phyloP scores from a whole-genome alignment of 2,113 vertebrate species.

The Tringa solitaria region DNA sequence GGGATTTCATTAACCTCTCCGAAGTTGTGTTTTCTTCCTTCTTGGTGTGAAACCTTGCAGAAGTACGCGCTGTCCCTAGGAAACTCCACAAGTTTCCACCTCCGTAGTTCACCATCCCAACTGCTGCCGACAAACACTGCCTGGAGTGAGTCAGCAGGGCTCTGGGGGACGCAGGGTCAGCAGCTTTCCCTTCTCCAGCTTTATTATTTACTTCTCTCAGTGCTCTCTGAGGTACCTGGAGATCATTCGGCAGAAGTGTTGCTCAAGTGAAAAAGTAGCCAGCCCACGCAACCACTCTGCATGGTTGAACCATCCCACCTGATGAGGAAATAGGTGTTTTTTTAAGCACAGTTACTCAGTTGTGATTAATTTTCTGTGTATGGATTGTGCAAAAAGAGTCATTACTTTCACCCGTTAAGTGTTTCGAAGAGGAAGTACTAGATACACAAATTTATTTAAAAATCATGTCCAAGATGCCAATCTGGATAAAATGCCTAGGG shows the following conservation, averaged over 20 bases:
- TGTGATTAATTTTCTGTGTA: background rate
- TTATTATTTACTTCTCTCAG: background rate
- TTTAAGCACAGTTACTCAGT: background rate
- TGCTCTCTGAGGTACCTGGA: background rate
- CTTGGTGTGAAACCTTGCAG: background rate
- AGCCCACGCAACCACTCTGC: accelerated
- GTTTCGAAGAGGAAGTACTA: background rate
- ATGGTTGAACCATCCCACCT: background rate
- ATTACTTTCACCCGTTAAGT: background rate
- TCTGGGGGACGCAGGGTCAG: background rate
- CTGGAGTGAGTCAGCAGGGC: background rate
- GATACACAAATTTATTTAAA: background rate
- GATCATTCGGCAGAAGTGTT: background rate
- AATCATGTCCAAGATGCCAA: background rate
- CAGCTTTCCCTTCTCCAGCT: background rate
- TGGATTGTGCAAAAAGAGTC: conserved; percentile 5
- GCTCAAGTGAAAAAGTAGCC: background rate
- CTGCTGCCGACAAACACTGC: accelerated
- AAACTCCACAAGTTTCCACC: background rate
- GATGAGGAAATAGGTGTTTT: background rate
- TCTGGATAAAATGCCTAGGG: background rate
- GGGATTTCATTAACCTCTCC: background rate
- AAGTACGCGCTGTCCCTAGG: background rate
- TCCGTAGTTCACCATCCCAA: accelerated
- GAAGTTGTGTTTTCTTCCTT: background rate